These are phyloP conservation scores for Archivesica marissinica DNA, from an alignment of 1,140 invertebrate species.

Conservation along the genomic window DNA sequence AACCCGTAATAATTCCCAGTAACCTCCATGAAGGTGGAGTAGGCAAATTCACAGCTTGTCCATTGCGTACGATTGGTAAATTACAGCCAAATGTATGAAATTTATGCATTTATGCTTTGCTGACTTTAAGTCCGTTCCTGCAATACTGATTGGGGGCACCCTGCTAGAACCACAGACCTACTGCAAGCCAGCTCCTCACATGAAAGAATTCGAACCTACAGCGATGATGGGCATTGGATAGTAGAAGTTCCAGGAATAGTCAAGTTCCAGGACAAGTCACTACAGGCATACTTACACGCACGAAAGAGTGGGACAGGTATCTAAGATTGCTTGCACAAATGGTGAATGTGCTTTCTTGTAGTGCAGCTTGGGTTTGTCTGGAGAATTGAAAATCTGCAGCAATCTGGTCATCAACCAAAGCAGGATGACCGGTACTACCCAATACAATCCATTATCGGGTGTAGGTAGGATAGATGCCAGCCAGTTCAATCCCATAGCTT, in stretches of 20 bases:
- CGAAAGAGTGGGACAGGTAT: constrained; percentile 90
- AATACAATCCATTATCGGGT: not conserved
- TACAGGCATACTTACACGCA: constrained; percentile 89
- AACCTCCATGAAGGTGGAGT: no score
- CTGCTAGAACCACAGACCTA: no score
- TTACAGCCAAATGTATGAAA: no score
- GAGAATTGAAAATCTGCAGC: constrained; percentile 91
- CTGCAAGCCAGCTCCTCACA: constrained; percentile 49
- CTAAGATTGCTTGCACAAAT: constrained; percentile 90
- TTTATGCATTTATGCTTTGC: no score
- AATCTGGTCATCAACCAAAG: constrained; percentile 88
- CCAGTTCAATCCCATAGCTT: not conserved
- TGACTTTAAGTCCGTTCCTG: no score
- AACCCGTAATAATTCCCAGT: no score
- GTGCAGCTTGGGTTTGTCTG: constrained; percentile 89
- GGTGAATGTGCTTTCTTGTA: constrained; percentile 87
- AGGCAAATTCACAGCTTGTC: no score
- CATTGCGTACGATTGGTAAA: no score
- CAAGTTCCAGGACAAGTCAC: constrained; percentile 60
- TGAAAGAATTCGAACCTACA: no score
- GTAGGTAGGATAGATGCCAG: not conserved
- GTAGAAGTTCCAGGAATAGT: no score
- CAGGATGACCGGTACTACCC: not conserved
- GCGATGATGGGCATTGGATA: no score
- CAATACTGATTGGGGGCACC: not conserved